A percentile compares a stretch with the other conserved stretches of the same genome.
Evolutionary conservation across 30 jellyfish, hydroid and myxozoan species (phyloP).

Genomic region (Chironex yamaguchii): DNA sequence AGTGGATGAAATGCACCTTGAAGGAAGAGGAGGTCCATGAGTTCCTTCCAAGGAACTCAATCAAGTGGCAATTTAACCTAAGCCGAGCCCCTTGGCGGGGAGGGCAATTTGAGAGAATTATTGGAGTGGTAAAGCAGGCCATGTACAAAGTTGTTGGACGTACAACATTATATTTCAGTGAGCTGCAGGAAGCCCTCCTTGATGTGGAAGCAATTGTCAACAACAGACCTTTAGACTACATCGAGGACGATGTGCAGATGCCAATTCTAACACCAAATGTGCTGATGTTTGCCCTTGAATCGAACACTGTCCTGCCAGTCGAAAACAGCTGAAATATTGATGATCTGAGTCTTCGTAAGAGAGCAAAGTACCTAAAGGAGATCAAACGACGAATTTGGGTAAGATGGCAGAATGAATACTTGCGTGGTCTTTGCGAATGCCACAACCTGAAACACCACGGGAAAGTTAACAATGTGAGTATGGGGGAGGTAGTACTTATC

Average conservation of each 20-base stretch:
- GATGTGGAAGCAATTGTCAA: conserved; percentile 67
- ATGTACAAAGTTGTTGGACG: conserved; percentile 67
- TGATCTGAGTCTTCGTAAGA: conserved; percentile 53
- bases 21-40: conserved; percentile 53
- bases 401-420: conserved; percentile 71
- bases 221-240: conserved; percentile 77
- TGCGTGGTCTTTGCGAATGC: conserved; percentile 68
- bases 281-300: conserved; percentile 65
- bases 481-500: conserved; percentile 52
- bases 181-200: conserved; percentile 40
- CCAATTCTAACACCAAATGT: conserved; percentile 73
- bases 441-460: conserved; percentile 64
- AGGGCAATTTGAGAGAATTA: conserved; percentile 78
- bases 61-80: conserved; percentile 74
- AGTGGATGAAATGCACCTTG: conserved; percentile 51
- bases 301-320: conserved; percentile 18
- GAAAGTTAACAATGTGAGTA: background rate
- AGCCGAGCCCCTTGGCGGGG: conserved; percentile 93
- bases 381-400: conserved; percentile 61
- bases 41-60: conserved; percentile 36
- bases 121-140: conserved; percentile 73
- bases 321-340: conserved; percentile 26
- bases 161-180: conserved; percentile 35
- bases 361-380: conserved; percentile 44
- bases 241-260: conserved; percentile 78